Evolutionary conservation across 1,140 invertebrate genomes (phyloP), one percentile per base, ranked within the genome.

Genomic region (Lepidurus apus): DNA sequence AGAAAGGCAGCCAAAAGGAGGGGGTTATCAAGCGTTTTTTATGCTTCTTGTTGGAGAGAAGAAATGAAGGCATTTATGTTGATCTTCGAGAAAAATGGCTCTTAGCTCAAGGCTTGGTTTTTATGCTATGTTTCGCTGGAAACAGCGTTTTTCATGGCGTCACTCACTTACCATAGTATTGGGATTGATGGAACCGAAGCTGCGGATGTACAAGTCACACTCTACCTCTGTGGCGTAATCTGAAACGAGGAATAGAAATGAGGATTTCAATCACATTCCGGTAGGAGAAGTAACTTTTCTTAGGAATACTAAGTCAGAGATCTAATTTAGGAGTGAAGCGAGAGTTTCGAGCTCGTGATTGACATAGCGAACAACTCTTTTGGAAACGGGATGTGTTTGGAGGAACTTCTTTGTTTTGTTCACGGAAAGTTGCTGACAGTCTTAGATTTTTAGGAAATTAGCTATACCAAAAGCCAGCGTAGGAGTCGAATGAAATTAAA

Each of bases 121-220:
- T 17, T 42, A 1, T 7, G 43, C 13, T 10, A 21, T 7, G 17
- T n/a, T 24, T 73, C 21, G 17, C 65, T 73, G 34, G 10, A 43
- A 75, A 42, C 13, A 42, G 34, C 43, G 17, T 75, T 75, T 75
- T 75, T 42, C 10, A 42, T 75, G 43, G 17, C 43, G 74, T 75
- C 13, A 75, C 53, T 53, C 47, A 83, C 85, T 86, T 81, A 88
- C 87, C 87, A 88, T 88, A 7, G 86, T 87, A 34, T 84, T 83
- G 10, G 87, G 87, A 81, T 86, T 87, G 43, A 88, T 88, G 13
- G 87, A 87, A 5, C 87, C 87, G 81, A 88, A 88, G 81, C 86
- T 87, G 45, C 87, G 82, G 43, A 88, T 87, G 81, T 87, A 88
- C 0, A 88, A 81, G 74, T 88, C 87, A 78, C 86, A 86, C 45